phyloP scores from a whole-genome alignment of 2,113 vertebrate genomes.

The Myiozetetes cayanensis region DNA sequence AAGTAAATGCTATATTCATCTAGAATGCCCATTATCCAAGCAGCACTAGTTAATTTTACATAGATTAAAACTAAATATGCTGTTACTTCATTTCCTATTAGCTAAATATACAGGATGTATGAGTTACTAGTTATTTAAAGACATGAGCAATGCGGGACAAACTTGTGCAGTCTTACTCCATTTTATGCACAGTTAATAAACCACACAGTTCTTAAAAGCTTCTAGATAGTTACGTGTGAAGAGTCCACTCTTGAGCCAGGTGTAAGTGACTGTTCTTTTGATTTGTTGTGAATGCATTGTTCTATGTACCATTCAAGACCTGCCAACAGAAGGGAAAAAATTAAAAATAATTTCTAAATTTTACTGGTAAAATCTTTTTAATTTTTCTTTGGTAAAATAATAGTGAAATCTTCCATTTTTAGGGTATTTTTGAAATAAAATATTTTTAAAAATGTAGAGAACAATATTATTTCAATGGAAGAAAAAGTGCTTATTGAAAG shows the following conservation, averaged over 20 bases:
- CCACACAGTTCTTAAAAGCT: not conserved
- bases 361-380: not conserved
- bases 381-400: not conserved
- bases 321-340: not conserved
- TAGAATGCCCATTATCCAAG: not conserved
- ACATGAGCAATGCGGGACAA: not conserved
- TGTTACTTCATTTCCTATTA: not conserved
- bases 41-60: not conserved
- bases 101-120: not conserved
- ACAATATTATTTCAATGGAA: not conserved
- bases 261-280: not conserved
- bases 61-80: not conserved
- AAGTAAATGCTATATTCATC: not conserved
- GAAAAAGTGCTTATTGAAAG: not conserved
- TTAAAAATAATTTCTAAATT: not conserved
- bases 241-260: not conserved
- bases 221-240: not conserved
- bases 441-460: not conserved
- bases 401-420: not conserved
- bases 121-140: not conserved
- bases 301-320: not conserved
- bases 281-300: not conserved
- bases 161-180: not conserved
- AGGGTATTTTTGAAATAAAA: not conserved
- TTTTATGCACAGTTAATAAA: not conserved